Evolutionary conservation across 2,113 vertebrate genomes (phyloP), one percentile per base, ranked within the genome.

Genomic region (Oenanthe melanoleuca): DNA sequence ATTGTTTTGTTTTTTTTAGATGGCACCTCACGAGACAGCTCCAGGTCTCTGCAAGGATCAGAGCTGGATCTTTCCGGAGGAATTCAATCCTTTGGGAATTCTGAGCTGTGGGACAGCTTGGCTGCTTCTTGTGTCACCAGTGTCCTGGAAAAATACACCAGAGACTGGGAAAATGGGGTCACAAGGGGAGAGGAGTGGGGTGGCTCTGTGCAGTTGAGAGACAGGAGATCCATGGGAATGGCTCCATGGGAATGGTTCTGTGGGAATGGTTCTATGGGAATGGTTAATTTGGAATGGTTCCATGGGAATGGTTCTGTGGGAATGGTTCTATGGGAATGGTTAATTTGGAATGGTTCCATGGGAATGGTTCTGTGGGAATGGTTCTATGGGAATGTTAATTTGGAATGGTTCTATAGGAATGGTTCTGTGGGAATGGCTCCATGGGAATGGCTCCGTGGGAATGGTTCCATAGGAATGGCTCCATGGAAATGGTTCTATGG

Each of bases 351-450:
- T 42, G 22, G 9, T 0, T 14, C 12, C 5, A 6, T 11, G 12
- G 69, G 0, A 50, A 37, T 37, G n/a, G n/a, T 5, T 42, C 15
- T 6, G 16, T 16, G 15, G 42, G 42, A 42, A 42, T 42, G 42
- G 42, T 1, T 21, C 33, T 4, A 3, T 5, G 3, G 18, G 5
- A 50, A n/a, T n/a, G n/a, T n/a, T n/a, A n/a, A n/a, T n/a, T n/a
- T n/a, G n/a, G n/a, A n/a, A n/a, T n/a, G n/a, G n/a, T n/a, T n/a
- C n/a, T n/a, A n/a, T n/a, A n/a, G n/a, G n/a, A n/a, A 42, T 42
- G 22, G 6, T 0, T 14, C 22, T 7, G 6, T 14, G 12, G 69
- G 0, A 50, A 18, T n/a, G 37, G 50, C 0, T 38, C n/a, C 7
- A 22, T 5, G 3, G 17, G 5, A 50, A 55, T 42, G 21, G 8